Conservation (phyloP, 1,140 invertebrate genomes). For the Orchesella cincta region DNA sequence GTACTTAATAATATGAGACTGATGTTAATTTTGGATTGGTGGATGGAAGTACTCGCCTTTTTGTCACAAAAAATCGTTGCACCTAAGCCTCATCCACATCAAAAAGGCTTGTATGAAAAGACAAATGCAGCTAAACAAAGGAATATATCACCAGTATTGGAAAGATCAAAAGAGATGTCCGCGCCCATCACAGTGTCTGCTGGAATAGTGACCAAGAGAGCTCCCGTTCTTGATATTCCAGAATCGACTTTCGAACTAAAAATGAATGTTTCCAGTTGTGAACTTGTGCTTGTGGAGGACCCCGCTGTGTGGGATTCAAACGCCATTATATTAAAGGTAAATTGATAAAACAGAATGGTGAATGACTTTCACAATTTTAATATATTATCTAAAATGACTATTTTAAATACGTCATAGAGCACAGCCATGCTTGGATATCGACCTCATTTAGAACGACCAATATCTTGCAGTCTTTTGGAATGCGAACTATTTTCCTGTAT, state of each 20-base stretch:
- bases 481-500: slow-evolving; percentile 93
- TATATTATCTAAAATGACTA: too few relatives aligned
- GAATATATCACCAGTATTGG: slow-evolving; percentile 33
- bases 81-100: slow-evolving; percentile 31
- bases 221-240: slow-evolving; percentile 59
- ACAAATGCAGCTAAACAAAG: background rate
- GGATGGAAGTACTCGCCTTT: slow-evolving; percentile 82
- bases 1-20: slow-evolving; percentile 93
- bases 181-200: slow-evolving; percentile 54
- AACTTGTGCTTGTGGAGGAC: slow-evolving; percentile 91
- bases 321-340: slow-evolving; percentile 87
- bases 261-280: slow-evolving; percentile 92
- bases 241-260: slow-evolving; percentile 72
- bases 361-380: slow-evolving; percentile 36
- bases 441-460: slow-evolving; percentile 70
- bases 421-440: slow-evolving; percentile 83
- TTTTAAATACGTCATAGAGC: too few relatives aligned
- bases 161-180: slow-evolving; percentile 35
- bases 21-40: slow-evolving; percentile 92
- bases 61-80: slow-evolving; percentile 58
- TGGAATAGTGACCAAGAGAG: slow-evolving; percentile 58
- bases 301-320: slow-evolving; percentile 83
- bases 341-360: background rate
- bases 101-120: background rate
- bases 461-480: slow-evolving; percentile 84